These are phyloP conservation scores for Dorcus parallelipipedus DNA, from an alignment of 2,888 invertebrate species.

Conservation along the genomic window DNA sequence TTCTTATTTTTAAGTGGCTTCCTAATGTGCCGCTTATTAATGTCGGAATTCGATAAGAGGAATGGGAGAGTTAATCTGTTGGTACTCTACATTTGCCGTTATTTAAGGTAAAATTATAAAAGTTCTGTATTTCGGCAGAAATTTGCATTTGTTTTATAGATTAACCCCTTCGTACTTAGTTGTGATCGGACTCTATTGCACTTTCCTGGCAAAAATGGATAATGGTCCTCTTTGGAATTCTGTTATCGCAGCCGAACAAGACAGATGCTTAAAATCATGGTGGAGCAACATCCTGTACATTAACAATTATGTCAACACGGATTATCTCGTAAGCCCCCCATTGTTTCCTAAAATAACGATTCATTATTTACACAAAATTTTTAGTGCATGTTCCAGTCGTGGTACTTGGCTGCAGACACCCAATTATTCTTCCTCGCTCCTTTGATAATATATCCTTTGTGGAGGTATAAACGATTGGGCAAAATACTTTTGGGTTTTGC, in stretches of 20 bases:
- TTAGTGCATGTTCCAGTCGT: slow-evolving; percentile 72
- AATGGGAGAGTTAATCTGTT: slow-evolving; percentile 61
- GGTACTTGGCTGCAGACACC: slow-evolving; percentile 57
- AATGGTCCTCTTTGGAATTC: slow-evolving; percentile 74
- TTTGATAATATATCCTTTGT: slow-evolving; percentile 63
- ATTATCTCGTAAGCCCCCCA: slow-evolving; percentile 53
- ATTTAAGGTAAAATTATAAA: slow-evolving; percentile 56
- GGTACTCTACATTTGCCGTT: slow-evolving; percentile 62
- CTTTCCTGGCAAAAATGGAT: slow-evolving; percentile 65
- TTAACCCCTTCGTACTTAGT: slow-evolving; percentile 73
- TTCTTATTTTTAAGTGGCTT: slow-evolving; percentile 70
- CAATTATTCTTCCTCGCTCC: slow-evolving; percentile 60
- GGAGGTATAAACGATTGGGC: slow-evolving; percentile 61
- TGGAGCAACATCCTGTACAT: slow-evolving; percentile 73
- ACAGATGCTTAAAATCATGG: slow-evolving; percentile 65
- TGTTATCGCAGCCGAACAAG: slow-evolving; percentile 53
- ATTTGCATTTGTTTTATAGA: slow-evolving; percentile 45
- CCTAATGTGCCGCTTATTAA: slow-evolving; percentile 63
- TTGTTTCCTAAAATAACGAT: background rate
- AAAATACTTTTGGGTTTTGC: slow-evolving; percentile 51
- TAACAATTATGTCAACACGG: slow-evolving; percentile 68
- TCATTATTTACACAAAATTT: slow-evolving; percentile 26
- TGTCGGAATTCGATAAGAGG: slow-evolving; percentile 65
- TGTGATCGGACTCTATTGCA: slow-evolving; percentile 69
- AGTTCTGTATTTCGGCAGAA: slow-evolving; percentile 11